phyloP scores from a whole-genome alignment of 2,113 vertebrate species.

The Hippocampus zosterae region DNA sequence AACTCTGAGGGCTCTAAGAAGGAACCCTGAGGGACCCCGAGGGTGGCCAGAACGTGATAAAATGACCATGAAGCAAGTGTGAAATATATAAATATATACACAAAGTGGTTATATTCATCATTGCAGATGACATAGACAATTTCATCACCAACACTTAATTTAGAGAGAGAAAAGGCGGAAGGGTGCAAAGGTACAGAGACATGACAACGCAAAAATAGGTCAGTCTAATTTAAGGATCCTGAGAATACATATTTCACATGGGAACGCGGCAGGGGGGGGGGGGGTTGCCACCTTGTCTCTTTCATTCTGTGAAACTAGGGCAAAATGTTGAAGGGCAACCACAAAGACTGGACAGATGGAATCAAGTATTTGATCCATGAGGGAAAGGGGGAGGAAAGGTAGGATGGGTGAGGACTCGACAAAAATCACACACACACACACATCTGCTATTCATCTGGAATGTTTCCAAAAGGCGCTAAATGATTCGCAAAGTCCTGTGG shows the following conservation, averaged over 20 bases:
- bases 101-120: neutral
- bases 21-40: constrained; percentile 1
- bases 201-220: neutral
- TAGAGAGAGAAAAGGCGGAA: neutral
- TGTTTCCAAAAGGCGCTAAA: constrained; percentile 54
- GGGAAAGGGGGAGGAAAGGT: constrained; percentile 20
- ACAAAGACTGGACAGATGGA: constrained; percentile 42
- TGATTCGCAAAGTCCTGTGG: constrained; percentile 48
- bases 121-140: too few relatives aligned
- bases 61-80: neutral
- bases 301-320: constrained; percentile 29
- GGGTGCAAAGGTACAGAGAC: neutral
- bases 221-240: constrained; percentile 20
- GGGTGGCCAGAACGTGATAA: neutral
- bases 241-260: constrained; percentile 43
- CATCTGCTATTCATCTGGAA: constrained; percentile 60
- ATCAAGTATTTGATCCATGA: constrained; percentile 38
- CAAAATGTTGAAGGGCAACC: constrained; percentile 30
- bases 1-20: neutral
- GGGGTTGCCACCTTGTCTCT: constrained; percentile 9
- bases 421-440: constrained; percentile 42
- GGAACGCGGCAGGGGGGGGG: constrained; percentile 4
- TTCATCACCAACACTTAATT: neutral
- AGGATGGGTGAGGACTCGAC: constrained; percentile 34
- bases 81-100: neutral